Evolutionary conservation across 2,888 invertebrate species (phyloP).

Genomic region (Oxytorus armatus): DNA sequence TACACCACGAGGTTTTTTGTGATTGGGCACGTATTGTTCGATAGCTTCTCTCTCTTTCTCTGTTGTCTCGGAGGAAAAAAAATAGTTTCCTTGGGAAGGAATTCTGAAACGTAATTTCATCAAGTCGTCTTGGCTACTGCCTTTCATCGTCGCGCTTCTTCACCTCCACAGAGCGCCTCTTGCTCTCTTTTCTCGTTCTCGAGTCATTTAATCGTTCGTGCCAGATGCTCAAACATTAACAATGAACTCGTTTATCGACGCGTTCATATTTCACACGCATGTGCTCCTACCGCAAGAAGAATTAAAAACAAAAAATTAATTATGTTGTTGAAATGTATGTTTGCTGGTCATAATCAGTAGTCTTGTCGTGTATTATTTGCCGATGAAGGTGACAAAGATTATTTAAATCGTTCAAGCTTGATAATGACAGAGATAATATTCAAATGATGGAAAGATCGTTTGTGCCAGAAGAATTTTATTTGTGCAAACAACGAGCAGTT

Average conservation of each 20-base stretch:
- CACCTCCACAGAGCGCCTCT: slow-evolving; percentile 48
- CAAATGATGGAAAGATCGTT: too few relatives aligned
- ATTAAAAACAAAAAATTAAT: slow-evolving; percentile 12
- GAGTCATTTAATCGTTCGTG: slow-evolving; percentile 79
- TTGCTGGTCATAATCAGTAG: too few relatives aligned
- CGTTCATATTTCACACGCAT: slow-evolving; percentile 68
- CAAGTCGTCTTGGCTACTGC: slow-evolving; percentile 59
- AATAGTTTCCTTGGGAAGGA: background rate
- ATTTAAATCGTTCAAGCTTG: too few relatives aligned
- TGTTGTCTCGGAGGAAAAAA: slow-evolving; percentile 13
- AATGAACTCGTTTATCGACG: slow-evolving; percentile 76
- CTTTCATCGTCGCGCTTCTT: slow-evolving; percentile 45
- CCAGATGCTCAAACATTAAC: slow-evolving; percentile 77
- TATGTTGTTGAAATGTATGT: background rate
- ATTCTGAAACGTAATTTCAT: slow-evolving; percentile 73
- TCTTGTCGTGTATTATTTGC: too few relatives aligned
- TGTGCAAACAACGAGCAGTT: too few relatives aligned
- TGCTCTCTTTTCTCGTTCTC: slow-evolving; percentile 68
- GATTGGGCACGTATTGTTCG: slow-evolving; percentile 69
- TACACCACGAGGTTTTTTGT: slow-evolving; percentile 39
- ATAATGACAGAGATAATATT: too few relatives aligned
- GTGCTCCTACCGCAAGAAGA: background rate
- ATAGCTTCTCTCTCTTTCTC: slow-evolving; percentile 30
- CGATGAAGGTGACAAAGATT: too few relatives aligned
- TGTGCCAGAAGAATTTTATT: too few relatives aligned